Percentiles rank a stretch among this genome's conserved stretches.
Evolutionary conservation across 2,797 vertebrate species (phyloP).

Genomic region (Chloroceryle inda): DNA sequence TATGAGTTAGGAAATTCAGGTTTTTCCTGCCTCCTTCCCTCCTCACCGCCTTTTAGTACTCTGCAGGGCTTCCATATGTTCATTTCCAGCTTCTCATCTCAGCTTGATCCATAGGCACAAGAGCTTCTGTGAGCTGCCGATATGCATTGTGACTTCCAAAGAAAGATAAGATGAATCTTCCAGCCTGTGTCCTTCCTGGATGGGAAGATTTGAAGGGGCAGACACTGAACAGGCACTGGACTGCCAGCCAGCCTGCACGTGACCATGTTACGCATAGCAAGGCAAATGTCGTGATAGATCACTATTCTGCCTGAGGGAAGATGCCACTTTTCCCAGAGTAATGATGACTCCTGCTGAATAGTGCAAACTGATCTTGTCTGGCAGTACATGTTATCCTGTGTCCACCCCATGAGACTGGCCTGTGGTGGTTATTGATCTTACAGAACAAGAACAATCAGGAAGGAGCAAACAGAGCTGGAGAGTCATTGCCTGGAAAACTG

Average conservation of each 20-base stretch:
- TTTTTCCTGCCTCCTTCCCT: not conserved
- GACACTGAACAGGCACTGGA: not conserved
- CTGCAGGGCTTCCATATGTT: not conserved
- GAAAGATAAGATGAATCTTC: not conserved
- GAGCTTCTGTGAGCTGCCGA: not conserved
- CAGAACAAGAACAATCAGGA: not conserved
- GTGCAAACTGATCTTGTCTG: not conserved
- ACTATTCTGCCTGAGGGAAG: not conserved
- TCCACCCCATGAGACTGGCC: not conserved
- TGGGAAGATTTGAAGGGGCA: not conserved
- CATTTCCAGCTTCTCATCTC: not conserved
- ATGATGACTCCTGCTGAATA: not conserved
- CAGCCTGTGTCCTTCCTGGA: not conserved
- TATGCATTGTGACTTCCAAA: not conserved
- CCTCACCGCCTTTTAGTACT: not conserved
- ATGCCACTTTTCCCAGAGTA: not conserved
- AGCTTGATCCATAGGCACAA: not conserved
- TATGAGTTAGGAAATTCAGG: not conserved
- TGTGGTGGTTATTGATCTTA: not conserved
- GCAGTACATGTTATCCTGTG: not conserved
- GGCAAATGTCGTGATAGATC: rapidly evolving
- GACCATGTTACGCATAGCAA: not conserved
- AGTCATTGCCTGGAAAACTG: not conserved
- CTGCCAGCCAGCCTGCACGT: not conserved
- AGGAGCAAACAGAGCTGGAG: not conserved